Percentiles rank a stretch among this genome's conserved stretches.
These are phyloP conservation scores for Battus philenor DNA, from an alignment of 1,140 invertebrate genomes.

Conservation along the genomic window DNA sequence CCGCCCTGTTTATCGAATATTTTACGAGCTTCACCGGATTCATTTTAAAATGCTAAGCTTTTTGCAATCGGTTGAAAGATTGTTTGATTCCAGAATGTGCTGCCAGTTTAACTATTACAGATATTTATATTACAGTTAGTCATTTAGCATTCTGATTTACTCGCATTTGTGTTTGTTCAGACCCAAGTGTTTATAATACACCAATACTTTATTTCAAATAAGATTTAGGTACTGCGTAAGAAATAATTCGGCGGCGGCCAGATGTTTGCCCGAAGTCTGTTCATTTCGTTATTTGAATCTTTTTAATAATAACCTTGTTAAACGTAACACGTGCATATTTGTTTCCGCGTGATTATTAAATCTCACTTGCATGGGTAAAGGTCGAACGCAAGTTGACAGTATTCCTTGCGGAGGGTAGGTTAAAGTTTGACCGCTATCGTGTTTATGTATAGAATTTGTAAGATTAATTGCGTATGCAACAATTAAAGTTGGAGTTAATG, in stretches of 20 bases:
- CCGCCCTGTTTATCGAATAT: conserved; percentile 72
- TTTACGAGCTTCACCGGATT: conserved; percentile 68
- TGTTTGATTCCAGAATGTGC: conserved; percentile 58
- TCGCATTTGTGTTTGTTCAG: conserved; percentile 67
- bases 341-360: background rate
- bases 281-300: conserved; percentile 32
- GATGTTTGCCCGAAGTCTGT: conserved; percentile 54
- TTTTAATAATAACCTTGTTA: conserved; percentile 14
- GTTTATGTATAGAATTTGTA: conserved; percentile 30
- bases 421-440: conserved; percentile 12
- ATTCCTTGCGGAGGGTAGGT: too few species aligned
- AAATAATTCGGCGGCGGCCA: conserved; percentile 60
- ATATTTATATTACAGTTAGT: conserved; percentile 74
- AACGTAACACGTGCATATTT: background rate
- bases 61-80: conserved; percentile 63
- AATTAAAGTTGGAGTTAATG: conserved; percentile 57
- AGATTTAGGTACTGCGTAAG: conserved; percentile 50
- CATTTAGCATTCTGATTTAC: conserved; percentile 72
- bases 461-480: conserved; percentile 31
- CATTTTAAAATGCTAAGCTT: conserved; percentile 71
- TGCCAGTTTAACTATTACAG: conserved; percentile 62
- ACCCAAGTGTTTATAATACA: conserved; percentile 69
- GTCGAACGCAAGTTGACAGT: background rate
- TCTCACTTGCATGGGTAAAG: background rate
- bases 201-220: conserved; percentile 67